Evolutionary conservation across 2,888 invertebrate genomes (phyloP), one percentile per base, ranked within the genome.

Genomic region (Chymomyza amoena): DNA sequence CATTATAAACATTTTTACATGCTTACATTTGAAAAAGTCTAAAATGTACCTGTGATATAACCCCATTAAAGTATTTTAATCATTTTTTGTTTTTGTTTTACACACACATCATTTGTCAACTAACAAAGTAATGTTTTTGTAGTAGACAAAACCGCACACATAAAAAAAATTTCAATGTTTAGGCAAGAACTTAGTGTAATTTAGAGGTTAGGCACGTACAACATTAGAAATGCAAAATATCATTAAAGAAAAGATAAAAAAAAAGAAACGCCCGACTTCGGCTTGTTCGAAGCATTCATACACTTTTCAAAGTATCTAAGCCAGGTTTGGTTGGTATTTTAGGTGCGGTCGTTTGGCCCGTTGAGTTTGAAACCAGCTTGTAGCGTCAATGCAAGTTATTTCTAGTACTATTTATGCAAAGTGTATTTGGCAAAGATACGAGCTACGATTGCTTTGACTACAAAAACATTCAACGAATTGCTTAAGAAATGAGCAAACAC

Each of bases 21-120:
- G 81, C 84, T 87, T 83, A 79, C 83, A 87, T 83, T 75, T 83
- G 88, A 86, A 76, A 82, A 88, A 82, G 82, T 87, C 82, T 80
- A 90, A 90, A 90, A 91, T 91, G 91, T 91, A 91, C 91, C 91
- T 91, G 91, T 91, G 91, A 91, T 91, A 91, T 89, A 84, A 89
- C 88, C 83, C 88, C 88, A 86, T 84, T 86, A 81, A 81, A 83
- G 88, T 88, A 83, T 88, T 88, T 79, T 66, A 75, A 69, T 65
- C 0, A 72, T 36, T 57, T 57, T 57, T 57, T 57, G 54, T 54
- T 54, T 54, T 54, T 70, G 28, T 67, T 67, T 56, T 20, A 61
- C 68, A 36, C 10, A 61, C 68, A 36, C 10, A 16, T 32, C 65
- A 57, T 57, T 57, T 72, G 71, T 66, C 64, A 72, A 64, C 60